These are phyloP conservation scores for Campoplex capitator DNA, from an alignment of 2,888 invertebrate species.

Conservation along the genomic window DNA sequence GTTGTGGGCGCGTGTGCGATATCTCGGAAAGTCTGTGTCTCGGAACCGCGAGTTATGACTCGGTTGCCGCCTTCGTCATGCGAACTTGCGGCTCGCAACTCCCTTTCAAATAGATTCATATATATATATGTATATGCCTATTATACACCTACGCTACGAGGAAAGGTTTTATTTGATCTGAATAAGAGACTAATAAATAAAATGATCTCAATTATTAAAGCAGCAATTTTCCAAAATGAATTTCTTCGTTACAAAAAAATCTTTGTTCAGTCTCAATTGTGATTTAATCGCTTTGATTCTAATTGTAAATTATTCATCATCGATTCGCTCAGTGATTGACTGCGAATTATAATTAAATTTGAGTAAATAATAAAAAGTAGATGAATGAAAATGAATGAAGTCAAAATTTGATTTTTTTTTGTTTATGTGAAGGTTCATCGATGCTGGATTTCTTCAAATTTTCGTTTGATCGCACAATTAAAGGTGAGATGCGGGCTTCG, in stretches of 20 bases:
- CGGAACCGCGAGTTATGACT: slow-evolving; percentile 81
- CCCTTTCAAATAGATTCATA: slow-evolving; percentile 53
- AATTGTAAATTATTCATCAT: background rate
- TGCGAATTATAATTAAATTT: no score
- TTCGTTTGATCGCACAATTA: slow-evolving; percentile 52
- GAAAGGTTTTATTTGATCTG: slow-evolving; percentile 33
- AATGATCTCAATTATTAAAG: background rate
- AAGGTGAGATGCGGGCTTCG: slow-evolving; percentile 67
- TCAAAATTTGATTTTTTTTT: background rate
- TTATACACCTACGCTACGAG: slow-evolving; percentile 36
- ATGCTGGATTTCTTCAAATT: slow-evolving; percentile 40
- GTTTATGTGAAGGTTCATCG: background rate
- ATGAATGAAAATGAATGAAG: background rate
- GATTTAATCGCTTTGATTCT: background rate
- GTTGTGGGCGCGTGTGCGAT: slow-evolving; percentile 79
- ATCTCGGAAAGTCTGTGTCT: slow-evolving; percentile 77
- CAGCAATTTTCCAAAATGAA: background rate
- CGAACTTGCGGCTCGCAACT: slow-evolving; percentile 74
- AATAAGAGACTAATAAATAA: background rate
- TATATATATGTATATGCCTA: slow-evolving; percentile 12
- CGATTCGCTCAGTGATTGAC: background rate
- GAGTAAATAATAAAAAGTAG: no score
- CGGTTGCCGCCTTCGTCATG: slow-evolving; percentile 84
- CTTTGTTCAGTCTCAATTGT: background rate
- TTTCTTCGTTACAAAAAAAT: background rate